Evolutionary conservation across 2,797 vertebrate genomes (phyloP).

Genomic region (Loriculus beryllinus): DNA sequence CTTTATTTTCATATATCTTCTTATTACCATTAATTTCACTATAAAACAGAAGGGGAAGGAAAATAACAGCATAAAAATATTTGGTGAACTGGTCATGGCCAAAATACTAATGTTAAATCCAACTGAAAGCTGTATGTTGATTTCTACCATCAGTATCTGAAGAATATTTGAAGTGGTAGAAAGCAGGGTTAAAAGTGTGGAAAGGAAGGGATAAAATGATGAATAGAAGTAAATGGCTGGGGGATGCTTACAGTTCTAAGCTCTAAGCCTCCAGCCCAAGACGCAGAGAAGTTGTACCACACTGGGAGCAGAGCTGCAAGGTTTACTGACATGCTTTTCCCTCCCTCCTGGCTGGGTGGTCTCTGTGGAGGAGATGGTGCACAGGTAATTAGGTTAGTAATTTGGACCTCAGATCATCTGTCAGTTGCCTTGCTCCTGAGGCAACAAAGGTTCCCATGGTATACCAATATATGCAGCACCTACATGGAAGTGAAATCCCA

Average conservation of each 20-base stretch:
- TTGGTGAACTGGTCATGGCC: not conserved
- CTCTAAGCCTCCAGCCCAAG: not conserved
- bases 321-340: not conserved
- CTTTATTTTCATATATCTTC: not conserved
- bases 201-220: not conserved
- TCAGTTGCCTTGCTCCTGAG: not conserved
- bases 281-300: not conserved
- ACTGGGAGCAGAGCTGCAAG: not conserved
- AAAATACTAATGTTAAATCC: not conserved
- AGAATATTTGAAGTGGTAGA: not conserved
- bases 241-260: not conserved
- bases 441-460: not conserved
- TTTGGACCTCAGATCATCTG: not conserved
- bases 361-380: not conserved
- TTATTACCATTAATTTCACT: not conserved
- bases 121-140: not conserved
- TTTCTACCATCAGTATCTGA: not conserved
- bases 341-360: not conserved
- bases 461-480: not conserved
- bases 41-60: not conserved
- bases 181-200: not conserved
- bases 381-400: slow-evolving; percentile 3
- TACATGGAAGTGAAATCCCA: not conserved
- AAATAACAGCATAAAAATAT: not conserved
- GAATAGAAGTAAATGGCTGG: not conserved